phyloP scores from a whole-genome alignment of 2,113 vertebrate genomes.

The Coptodon bakossiorum region DNA sequence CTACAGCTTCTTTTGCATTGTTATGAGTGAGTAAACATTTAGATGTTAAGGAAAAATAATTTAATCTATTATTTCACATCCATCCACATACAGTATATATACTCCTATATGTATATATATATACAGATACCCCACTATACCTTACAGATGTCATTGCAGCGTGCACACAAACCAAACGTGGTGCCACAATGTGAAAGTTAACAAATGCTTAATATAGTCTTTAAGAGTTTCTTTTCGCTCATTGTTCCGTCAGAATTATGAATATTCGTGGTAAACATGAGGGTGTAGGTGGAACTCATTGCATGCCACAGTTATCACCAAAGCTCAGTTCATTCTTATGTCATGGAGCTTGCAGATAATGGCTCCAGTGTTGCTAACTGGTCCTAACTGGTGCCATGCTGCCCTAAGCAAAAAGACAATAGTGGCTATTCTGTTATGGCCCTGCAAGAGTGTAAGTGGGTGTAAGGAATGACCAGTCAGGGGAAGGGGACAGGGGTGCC shows the following conservation, averaged over 20 bases:
- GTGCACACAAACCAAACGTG: background rate
- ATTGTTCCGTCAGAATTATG: background rate
- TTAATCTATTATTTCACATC: background rate
- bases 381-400: conserved; percentile 57
- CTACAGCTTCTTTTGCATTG: background rate
- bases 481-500: conserved; percentile 49
- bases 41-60: background rate
- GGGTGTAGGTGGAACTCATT: background rate
- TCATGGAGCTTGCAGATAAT: conserved; percentile 67
- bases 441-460: conserved; percentile 42
- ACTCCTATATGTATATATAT: background rate
- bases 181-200: background rate
- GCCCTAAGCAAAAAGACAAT: conserved; percentile 77
- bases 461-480: conserved; percentile 67
- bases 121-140: background rate
- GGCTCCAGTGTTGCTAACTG: conserved; percentile 61
- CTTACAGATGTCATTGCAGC: background rate
- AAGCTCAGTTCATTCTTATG: background rate
- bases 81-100: background rate
- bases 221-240: background rate
- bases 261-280: background rate
- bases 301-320: background rate
- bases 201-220: background rate
- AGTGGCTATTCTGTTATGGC: conserved; percentile 68
- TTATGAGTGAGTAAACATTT: background rate